Evolutionary conservation across 2,113 vertebrate genomes (phyloP), one percentile per base, ranked within the genome.

Genomic region (Apaloderma vittatum): DNA sequence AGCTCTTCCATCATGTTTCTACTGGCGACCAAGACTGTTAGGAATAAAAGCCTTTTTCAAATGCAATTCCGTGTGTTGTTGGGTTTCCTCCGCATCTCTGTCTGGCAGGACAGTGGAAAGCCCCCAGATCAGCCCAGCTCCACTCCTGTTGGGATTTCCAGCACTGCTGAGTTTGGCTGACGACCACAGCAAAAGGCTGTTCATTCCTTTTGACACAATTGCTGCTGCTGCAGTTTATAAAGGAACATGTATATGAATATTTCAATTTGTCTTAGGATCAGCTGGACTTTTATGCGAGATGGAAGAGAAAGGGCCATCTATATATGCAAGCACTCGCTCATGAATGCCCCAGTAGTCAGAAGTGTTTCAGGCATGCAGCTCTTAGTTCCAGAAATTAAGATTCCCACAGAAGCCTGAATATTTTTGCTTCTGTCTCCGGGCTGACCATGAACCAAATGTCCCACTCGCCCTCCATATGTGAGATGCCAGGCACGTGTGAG

Each of bases 31-130:
- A 88, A 90, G 72, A 73, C 13, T 63, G 14, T 70, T 59, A 77
- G n/a, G 27, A 93, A 68, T 66, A 58, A 70, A 93, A 88, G 24
- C 24, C 34, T 71, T 79, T 95, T 88, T 55, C 46, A 93, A 96
- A 77, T 1, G 2, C 30, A 79, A 23, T 15, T 91, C 34, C 46
- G 7, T 63, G 16, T 76, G 23, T 55, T 68, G 19, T 49, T 82
- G 67, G 30, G 9, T 79, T 79, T 85, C 52, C 30, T 79, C 77
- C 55, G 51, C 67, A 51, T 51, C 58, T 93, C 74, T 92, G 65
- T 78, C 32, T 87, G 70, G 36, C 26, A 61, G 46, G 36, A 52
- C 52, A 77, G 61, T 30, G 52, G 27, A 83, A 92, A 94, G 54
- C 6, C 68, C 78, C 40, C 34, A 71, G 14, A 34, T 72, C 82